Evolutionary conservation across 2,888 invertebrate species (phyloP), one percentile per base, ranked within the genome.

Genomic region (Paralinhomoeus sp.): DNA sequence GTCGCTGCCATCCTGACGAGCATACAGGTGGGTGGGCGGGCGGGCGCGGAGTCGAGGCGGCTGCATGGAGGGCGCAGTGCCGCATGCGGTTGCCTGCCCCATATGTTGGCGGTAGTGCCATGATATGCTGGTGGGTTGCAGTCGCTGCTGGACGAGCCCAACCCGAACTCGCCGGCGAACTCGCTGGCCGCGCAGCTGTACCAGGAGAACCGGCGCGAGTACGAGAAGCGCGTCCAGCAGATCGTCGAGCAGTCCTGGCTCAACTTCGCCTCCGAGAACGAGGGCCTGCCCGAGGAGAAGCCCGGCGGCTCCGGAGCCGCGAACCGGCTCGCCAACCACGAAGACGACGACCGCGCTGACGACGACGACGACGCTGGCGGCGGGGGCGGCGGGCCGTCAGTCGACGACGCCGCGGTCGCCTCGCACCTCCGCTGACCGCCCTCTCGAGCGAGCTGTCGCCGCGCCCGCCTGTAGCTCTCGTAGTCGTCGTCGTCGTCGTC

Each of bases 1-100:
- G 97, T 99, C 46, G 91, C 93, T 57, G 97, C 97, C 57, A 97
- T 99, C 65, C 73, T 99, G 70, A 99, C 97, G 65, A 93, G 93
- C 63, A 99, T 97, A 74, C 89, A 91, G 78, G 89, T 89, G 72
- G 68, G 64, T 5, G 5, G 17, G 35, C 17, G 35, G 18, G n/a
- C n/a, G n/a, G n/a, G n/a, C n/a, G n/a, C n/a, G n/a, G n/a, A n/a
- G n/a, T n/a, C n/a, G n/a, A n/a, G n/a, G n/a, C n/a, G n/a, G n/a
- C n/a, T n/a, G n/a, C n/a, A n/a, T n/a, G n/a, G n/a, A n/a, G n/a
- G n/a, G n/a, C n/a, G n/a, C n/a, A n/a, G n/a, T n/a, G n/a, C n/a
- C n/a, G n/a, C n/a, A n/a, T n/a, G n/a, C n/a, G n/a, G n/a, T n/a
- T n/a, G n/a, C n/a, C n/a, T n/a, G n/a, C n/a, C n/a, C n/a, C n/a